Base-by-base conservation (phyloP, 2,797 vertebrate genomes). In the Phataginus tetradactyla region DNA sequence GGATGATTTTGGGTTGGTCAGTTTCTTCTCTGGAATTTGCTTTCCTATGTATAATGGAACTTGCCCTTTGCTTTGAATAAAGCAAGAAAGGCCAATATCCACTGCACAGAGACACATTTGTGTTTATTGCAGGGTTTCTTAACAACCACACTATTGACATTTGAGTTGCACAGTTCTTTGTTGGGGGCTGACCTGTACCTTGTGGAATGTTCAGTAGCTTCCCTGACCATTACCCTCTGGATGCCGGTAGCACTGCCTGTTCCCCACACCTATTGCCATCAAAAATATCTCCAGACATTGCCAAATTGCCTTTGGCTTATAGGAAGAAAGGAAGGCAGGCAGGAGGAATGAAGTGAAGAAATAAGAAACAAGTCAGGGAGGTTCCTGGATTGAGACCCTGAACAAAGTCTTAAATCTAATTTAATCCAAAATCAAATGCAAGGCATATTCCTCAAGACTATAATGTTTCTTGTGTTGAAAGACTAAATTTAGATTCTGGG, bases 61-160 rank as follows among this genome's bases (percentile, higher is more conserved):
- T 74, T 90, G 69, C 23, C 27, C 17, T 92, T 94, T 57, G 39
- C 53, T 96, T 96, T 86, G 77, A 88, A 72, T 83, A 88, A 86
- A 29, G 12, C 66, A 92, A 57, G 15, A 59, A 96, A 94, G 42
- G 34, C 32, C 86, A 77, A 42, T 69, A 87, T 71, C 18, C 25
- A 63, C 59, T 45, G 20, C 49, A 45, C 10, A 64, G 51, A 84
- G 27, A 29, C 37, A 59, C 29, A 79, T 71, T 86, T 57, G 8
- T 86, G 7, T 81, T 59, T 87, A 55, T 49, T 79, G 17, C 12
- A 37, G 39, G 18, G 13, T 93, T 89, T 89, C 23, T 57, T 72
- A 84, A 74, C 49, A 86, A 21, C 10, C 13, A 15, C 27, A 37
- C 39, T 32, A 17, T 25, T 89, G 59, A 74, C 42, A 74, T 61